Evolutionary conservation across 2,113 vertebrate genomes (phyloP).

Genomic region (Anolis carolinensis): DNA sequence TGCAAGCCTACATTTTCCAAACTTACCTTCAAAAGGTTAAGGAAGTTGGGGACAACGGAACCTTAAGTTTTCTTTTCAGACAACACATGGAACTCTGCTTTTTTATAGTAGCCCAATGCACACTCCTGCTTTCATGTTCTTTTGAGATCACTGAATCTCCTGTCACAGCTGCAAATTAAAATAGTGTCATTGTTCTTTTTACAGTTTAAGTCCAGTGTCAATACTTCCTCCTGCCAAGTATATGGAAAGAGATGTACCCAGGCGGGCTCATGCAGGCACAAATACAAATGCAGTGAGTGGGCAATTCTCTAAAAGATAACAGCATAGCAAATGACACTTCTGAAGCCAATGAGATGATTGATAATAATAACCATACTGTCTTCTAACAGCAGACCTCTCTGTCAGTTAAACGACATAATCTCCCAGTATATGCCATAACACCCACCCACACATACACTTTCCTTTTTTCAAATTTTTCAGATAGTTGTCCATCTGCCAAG

Average conservation of each 20-base stretch:
- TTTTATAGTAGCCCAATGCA: not conserved
- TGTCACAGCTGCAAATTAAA: not conserved
- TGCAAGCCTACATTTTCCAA: not conserved
- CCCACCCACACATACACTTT: accelerated
- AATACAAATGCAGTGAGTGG: not conserved
- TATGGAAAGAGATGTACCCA: not conserved
- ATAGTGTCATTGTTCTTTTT: not conserved
- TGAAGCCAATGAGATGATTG: not conserved
- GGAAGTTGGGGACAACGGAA: not conserved
- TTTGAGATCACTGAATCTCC: not conserved
- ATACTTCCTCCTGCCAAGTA: not conserved
- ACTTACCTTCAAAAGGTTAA: not conserved
- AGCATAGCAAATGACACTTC: not conserved
- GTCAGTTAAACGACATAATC: not conserved
- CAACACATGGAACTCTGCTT: not conserved
- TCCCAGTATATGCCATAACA: constrained; percentile 20
- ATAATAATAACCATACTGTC: not conserved
- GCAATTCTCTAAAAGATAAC: not conserved
- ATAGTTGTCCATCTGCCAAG: constrained; percentile 55
- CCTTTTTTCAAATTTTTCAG: constrained; percentile 45
- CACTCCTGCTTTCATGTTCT: not conserved
- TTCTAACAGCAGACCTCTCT: not conserved
- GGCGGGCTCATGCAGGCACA: not conserved
- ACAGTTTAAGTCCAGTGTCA: not conserved
- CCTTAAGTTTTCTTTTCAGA: not conserved